phyloP scores from a whole-genome alignment of 2,113 vertebrate genomes.

The Tyrannus savana region DNA sequence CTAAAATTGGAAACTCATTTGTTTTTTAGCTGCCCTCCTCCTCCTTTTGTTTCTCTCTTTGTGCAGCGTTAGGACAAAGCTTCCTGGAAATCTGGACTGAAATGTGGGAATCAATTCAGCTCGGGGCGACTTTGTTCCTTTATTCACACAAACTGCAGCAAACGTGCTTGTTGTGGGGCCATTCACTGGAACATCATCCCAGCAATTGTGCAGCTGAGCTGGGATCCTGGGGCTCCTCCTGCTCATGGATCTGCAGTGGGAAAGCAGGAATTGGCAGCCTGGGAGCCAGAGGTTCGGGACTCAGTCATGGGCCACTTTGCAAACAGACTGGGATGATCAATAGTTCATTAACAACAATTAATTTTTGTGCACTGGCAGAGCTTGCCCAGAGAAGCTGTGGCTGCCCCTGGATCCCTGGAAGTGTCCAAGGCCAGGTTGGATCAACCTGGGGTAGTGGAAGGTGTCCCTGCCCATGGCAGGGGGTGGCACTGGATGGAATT shows the following conservation, averaged over 20 bases:
- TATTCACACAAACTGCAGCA: neutral
- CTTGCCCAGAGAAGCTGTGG: neutral
- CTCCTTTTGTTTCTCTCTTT: neutral
- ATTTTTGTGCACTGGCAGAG: neutral
- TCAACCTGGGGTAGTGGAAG: accelerated
- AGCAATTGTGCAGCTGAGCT: neutral
- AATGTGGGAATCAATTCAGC: neutral
- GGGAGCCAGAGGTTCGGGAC: neutral
- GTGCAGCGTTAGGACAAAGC: neutral
- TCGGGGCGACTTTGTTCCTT: neutral
- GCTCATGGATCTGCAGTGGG: accelerated
- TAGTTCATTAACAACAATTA: neutral
- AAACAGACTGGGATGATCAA: neutral
- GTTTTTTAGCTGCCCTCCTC: neutral
- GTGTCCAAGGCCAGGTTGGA: neutral
- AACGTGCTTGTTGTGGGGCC: neutral
- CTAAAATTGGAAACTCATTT: neutral
- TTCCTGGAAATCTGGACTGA: neutral
- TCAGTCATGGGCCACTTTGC: accelerated
- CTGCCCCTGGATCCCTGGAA: neutral
- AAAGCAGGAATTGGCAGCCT: neutral
- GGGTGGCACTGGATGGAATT: neutral
- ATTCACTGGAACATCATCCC: accelerated
- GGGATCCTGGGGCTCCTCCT: neutral
- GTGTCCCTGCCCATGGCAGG: neutral